phyloP scores from a whole-genome alignment of 2,888 invertebrate species.

The Patella depressa region DNA sequence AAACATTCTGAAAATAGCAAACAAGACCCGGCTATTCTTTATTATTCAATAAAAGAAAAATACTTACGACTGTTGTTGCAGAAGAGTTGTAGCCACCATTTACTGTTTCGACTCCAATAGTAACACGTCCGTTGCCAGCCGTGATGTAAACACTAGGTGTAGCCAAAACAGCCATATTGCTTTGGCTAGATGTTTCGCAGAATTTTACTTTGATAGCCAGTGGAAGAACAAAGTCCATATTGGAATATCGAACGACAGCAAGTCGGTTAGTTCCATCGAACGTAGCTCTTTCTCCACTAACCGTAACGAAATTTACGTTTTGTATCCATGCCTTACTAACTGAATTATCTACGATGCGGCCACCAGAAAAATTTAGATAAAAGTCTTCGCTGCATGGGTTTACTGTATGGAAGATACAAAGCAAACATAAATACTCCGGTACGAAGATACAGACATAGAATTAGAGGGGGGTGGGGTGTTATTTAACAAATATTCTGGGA shows the following conservation, averaged over 20 bases:
- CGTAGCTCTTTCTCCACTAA: not conserved
- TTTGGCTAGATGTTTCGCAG: not conserved
- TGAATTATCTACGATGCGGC: too few relatives aligned
- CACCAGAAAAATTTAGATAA: too few relatives aligned
- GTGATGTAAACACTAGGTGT: not conserved
- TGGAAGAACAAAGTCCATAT: not conserved
- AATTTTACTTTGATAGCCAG: slow-evolving; percentile 2
- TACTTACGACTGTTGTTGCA: not conserved
- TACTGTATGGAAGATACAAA: too few relatives aligned
- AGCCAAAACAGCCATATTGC: not conserved
- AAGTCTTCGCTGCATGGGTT: too few relatives aligned
- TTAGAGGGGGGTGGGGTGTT: too few relatives aligned
- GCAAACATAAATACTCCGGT: too few relatives aligned
- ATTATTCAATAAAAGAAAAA: not conserved
- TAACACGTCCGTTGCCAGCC: not conserved
- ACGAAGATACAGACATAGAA: too few relatives aligned
- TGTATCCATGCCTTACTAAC: too few relatives aligned
- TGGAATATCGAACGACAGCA: not conserved
- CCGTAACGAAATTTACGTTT: not conserved
- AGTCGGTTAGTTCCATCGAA: not conserved
- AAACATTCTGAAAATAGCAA: too few relatives aligned
- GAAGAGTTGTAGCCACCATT: not conserved
- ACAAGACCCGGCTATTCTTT: too few relatives aligned
- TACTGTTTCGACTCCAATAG: not conserved
- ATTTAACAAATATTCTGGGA: too few relatives aligned